Evolutionary conservation across 35 echinoderm and acorn worm genomes (phyloP).

Genomic region (Stichopus chloronotus): DNA sequence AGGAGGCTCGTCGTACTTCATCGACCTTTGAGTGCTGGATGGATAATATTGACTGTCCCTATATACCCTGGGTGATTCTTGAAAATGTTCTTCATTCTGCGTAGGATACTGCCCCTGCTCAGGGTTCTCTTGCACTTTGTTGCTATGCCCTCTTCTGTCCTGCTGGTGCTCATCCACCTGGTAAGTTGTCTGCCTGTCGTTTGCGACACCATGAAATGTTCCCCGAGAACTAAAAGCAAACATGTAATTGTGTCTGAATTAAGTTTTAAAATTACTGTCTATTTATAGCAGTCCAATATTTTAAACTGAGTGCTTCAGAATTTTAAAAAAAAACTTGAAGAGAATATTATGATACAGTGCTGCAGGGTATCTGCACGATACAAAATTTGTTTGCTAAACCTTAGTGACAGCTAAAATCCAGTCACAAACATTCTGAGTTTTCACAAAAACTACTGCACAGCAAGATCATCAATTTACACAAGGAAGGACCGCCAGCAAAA

Average conservation of each 20-base stretch:
- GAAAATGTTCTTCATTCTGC: neutral
- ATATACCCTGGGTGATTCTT: slow-evolving; percentile 9
- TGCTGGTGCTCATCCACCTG: neutral
- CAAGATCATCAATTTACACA: too few species aligned
- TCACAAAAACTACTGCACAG: too few species aligned
- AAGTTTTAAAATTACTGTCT: too few species aligned
- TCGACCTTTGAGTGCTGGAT: slow-evolving; percentile 15
- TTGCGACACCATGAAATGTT: neutral
- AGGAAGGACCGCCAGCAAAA: too few species aligned
- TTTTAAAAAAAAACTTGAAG: too few species aligned
- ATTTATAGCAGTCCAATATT: too few species aligned
- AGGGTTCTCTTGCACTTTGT: neutral
- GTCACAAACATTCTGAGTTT: too few species aligned
- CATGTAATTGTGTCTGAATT: neutral
- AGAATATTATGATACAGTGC: too few species aligned
- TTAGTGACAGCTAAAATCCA: too few species aligned
- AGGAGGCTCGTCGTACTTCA: neutral
- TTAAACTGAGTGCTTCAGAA: too few species aligned
- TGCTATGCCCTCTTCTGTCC: neutral
- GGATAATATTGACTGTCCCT: neutral
- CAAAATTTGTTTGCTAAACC: too few species aligned
- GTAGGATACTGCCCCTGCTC: neutral
- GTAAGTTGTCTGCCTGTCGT: neutral
- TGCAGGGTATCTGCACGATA: too few species aligned
- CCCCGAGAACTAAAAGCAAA: neutral